These are phyloP conservation scores for Dimorphilus gyrociliatus DNA, from an alignment of 2,888 invertebrate species.

Conservation along the genomic window DNA sequence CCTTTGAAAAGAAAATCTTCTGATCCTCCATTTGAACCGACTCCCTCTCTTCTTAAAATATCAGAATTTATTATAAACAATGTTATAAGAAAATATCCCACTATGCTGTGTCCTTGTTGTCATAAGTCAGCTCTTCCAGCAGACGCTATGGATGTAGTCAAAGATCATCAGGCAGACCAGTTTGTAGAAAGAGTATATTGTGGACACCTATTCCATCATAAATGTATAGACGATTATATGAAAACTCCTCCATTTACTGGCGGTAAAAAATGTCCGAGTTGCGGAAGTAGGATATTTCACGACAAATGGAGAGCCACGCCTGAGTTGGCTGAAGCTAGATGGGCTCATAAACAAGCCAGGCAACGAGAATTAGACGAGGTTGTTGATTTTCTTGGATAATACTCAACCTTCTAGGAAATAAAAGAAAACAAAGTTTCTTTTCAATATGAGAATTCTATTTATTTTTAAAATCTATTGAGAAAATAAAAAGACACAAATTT, in stretches of 20 bases:
- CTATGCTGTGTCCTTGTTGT: constrained; percentile 50
- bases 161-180: constrained; percentile 42
- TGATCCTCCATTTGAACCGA: constrained; percentile 46
- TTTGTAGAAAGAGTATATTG: constrained; percentile 56
- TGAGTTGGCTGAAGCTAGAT: constrained; percentile 53
- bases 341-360: constrained; percentile 60
- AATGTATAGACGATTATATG: constrained; percentile 51
- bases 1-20: constrained; percentile 45
- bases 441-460: too few species aligned
- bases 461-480: too few species aligned
- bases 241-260: constrained; percentile 56
- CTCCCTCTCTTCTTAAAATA: constrained; percentile 47
- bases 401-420: too few species aligned
- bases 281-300: constrained; percentile 51
- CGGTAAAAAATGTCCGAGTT: constrained; percentile 51
- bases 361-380: constrained; percentile 57
- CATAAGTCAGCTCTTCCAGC: constrained; percentile 47
- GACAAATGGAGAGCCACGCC: constrained; percentile 56
- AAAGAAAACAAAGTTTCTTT: too few species aligned
- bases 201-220: constrained; percentile 53
- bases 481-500: too few species aligned
- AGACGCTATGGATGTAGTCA: constrained; percentile 2
- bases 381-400: constrained; percentile 46
- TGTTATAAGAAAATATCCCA: constrained; percentile 45
- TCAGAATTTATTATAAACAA: constrained; percentile 48